Percentiles rank a stretch among this genome's conserved stretches.
These are phyloP conservation scores for Scaptomyza pallida DNA, from an alignment of 1,140 invertebrate genomes.

Conservation along the genomic window DNA sequence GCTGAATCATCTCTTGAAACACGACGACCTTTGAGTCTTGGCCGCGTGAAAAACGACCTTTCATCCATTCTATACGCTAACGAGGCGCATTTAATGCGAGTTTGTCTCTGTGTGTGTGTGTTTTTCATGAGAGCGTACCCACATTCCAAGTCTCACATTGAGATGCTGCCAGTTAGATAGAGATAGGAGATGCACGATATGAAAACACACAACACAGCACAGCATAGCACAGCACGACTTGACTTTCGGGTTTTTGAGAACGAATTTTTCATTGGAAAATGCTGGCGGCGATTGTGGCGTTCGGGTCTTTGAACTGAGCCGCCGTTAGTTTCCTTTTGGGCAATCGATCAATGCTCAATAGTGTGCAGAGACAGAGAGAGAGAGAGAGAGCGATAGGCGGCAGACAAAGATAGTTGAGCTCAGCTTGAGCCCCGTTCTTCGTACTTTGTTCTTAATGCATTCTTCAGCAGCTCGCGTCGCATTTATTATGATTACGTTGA, in stretches of 20 bases:
- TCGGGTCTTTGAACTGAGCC: slow-evolving; percentile 72
- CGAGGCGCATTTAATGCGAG: slow-evolving; percentile 65
- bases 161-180: slow-evolving; percentile 43
- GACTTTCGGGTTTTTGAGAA: slow-evolving; percentile 76
- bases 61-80: slow-evolving; percentile 76
- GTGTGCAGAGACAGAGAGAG: not conserved
- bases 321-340: slow-evolving; percentile 63
- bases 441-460: slow-evolving; percentile 65
- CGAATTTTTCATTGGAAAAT: slow-evolving; percentile 60
- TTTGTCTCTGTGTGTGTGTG: slow-evolving; percentile 15
- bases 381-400: not conserved
- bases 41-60: slow-evolving; percentile 80
- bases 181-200: slow-evolving; percentile 13
- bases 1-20: slow-evolving; percentile 73
- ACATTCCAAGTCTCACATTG: slow-evolving; percentile 66
- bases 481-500: slow-evolving; percentile 78
- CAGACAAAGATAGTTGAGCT: slow-evolving; percentile 18
- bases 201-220: too few species aligned
- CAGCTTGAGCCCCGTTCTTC: slow-evolving; percentile 40
- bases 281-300: slow-evolving; percentile 40
- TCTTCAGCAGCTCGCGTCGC: slow-evolving; percentile 56
- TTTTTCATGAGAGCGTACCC: slow-evolving; percentile 71
- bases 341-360: slow-evolving; percentile 76
- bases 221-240: slow-evolving; percentile 72
- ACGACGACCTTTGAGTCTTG: slow-evolving; percentile 71